phyloP scores from a whole-genome alignment of 1,140 invertebrate genomes.

The Vanessa atalanta region DNA sequence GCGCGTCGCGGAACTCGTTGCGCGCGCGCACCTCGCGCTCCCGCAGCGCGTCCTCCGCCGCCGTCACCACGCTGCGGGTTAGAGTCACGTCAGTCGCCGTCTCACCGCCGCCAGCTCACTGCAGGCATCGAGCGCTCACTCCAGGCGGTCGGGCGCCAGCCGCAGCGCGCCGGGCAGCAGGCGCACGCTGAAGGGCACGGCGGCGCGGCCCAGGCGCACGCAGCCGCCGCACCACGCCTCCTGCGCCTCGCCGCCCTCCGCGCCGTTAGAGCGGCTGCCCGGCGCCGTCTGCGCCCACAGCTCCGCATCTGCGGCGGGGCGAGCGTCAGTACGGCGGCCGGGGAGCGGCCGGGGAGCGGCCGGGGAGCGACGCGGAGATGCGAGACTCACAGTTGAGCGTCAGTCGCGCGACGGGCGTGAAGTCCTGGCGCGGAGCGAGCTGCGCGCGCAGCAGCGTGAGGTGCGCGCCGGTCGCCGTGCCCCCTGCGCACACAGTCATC shows the following conservation, averaged over 20 bases:
- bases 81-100: background rate
- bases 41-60: constrained; percentile 26
- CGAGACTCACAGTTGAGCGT: constrained; percentile 88
- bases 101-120: background rate
- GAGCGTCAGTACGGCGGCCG: too few relatives aligned
- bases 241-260: constrained; percentile 32
- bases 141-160: constrained; percentile 40
- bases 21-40: constrained; percentile 51
- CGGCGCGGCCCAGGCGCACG: constrained; percentile 51
- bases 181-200: constrained; percentile 58
- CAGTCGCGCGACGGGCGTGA: constrained; percentile 84
- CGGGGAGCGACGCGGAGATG: too few relatives aligned
- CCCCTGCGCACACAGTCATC: constrained; percentile 23
- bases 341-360: too few relatives aligned
- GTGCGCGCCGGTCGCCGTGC: constrained; percentile 42
- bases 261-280: constrained; percentile 20
- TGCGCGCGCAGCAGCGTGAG: constrained; percentile 50
- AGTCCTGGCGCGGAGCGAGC: constrained; percentile 56
- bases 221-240: constrained; percentile 58
- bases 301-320: constrained; percentile 42
- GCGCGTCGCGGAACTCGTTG: constrained; percentile 52
- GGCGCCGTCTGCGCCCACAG: constrained; percentile 56
- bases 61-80: constrained; percentile 25
- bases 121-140: constrained; percentile 42
- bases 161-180: constrained; percentile 59